Percentiles rank a stretch among this genome's conserved stretches.
These are phyloP conservation scores for Indri indri DNA, from an alignment of 2,113 vertebrate genomes.

Conservation along the genomic window DNA sequence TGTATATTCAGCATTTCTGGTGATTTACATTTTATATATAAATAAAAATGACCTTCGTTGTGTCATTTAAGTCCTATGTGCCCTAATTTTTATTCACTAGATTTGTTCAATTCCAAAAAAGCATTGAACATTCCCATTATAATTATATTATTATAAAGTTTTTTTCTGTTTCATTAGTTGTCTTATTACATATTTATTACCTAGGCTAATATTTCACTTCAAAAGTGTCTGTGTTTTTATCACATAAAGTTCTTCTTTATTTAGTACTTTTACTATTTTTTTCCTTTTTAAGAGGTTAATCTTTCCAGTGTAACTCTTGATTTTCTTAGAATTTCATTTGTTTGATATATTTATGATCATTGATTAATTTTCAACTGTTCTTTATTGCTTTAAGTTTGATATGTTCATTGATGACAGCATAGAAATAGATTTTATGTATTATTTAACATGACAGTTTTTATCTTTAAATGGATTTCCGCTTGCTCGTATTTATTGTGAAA, in stretches of 20 bases:
- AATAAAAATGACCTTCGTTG: background rate
- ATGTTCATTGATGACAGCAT: background rate
- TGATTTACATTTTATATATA: background rate
- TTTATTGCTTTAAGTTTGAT: background rate
- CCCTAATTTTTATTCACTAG: background rate
- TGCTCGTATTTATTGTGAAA: background rate
- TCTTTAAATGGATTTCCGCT: background rate
- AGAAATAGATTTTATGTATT: background rate
- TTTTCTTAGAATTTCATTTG: background rate
- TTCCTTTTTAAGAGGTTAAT: background rate
- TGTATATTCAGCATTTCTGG: background rate
- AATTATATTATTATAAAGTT: background rate
- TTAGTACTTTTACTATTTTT: background rate
- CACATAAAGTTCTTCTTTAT: background rate
- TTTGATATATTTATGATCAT: background rate
- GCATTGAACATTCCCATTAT: background rate
- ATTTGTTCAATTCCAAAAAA: background rate
- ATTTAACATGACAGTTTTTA: background rate
- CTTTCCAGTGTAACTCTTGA: background rate
- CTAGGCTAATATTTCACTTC: background rate
- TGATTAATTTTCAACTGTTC: background rate
- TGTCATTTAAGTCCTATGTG: background rate
- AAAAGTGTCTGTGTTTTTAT: background rate
- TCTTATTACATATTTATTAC: background rate
- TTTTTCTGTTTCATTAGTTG: background rate